phyloP scores from a whole-genome alignment of 2,113 vertebrate species.

The Holacanthus passer region DNA sequence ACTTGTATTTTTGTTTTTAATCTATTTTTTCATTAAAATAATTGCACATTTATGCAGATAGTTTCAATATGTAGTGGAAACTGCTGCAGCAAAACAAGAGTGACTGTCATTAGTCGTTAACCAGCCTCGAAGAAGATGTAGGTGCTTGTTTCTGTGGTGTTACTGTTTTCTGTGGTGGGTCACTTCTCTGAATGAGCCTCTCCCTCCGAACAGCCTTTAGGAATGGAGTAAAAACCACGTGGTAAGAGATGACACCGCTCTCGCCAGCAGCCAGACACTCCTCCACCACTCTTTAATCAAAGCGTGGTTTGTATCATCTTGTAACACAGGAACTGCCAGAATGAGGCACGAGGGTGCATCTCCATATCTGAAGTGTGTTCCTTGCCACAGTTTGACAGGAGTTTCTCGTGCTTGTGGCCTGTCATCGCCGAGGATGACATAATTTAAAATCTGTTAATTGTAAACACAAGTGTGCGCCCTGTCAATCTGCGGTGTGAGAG shows the following conservation, averaged over 20 bases:
- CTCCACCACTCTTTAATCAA: conserved; percentile 37
- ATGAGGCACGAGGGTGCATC: not conserved
- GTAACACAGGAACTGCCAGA: conserved; percentile 19
- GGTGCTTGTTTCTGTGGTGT: not conserved
- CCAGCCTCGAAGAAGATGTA: not conserved
- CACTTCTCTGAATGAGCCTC: conserved; percentile 1
- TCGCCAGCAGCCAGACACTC: conserved; percentile 21
- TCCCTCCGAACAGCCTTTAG: not conserved
- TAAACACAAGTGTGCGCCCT: conserved; percentile 44
- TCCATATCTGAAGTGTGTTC: conserved; percentile 12
- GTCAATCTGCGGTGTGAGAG: conserved; percentile 49
- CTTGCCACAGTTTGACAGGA: conserved; percentile 31
- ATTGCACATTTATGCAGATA: not conserved
- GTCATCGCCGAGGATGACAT: conserved; percentile 68
- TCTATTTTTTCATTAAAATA: not conserved
- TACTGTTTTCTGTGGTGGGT: not conserved
- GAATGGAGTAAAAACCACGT: conserved; percentile 6
- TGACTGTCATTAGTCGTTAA: not conserved
- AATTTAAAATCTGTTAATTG: conserved; percentile 65
- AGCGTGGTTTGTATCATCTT: conserved; percentile 36
- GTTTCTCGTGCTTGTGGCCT: conserved; percentile 59
- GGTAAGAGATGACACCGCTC: conserved; percentile 17
- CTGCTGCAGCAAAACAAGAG: not conserved
- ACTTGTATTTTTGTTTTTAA: not conserved
- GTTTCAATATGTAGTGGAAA: not conserved